Percentiles rank a stretch among this genome's conserved stretches.
phyloP scores from a whole-genome alignment of 2,888 invertebrate genomes.

The Coenonympha arcania region DNA sequence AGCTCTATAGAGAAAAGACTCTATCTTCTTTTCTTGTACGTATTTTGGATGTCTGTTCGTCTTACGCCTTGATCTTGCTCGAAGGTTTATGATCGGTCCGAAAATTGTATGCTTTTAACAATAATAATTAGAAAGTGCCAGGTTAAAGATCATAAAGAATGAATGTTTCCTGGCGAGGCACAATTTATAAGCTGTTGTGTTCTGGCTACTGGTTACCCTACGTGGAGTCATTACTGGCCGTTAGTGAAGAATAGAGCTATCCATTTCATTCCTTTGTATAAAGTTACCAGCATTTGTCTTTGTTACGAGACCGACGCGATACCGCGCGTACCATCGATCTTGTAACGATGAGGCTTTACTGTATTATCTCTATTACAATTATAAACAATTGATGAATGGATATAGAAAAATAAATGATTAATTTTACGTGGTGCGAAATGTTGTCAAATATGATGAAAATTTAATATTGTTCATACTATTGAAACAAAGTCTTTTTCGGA shows the following conservation, averaged over 20 bases:
- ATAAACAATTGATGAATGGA: background rate
- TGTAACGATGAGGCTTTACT: conserved; percentile 16
- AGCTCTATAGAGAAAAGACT: too few relatives aligned
- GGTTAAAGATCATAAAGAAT: background rate
- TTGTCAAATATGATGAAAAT: too few relatives aligned
- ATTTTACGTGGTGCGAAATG: too few relatives aligned
- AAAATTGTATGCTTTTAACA: background rate
- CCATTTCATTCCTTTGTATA: conserved; percentile 49
- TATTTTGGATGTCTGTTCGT: too few relatives aligned
- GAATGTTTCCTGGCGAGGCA: conserved; percentile 4
- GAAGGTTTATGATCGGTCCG: too few relatives aligned
- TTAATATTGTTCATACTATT: too few relatives aligned
- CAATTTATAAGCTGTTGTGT: conserved; percentile 14
- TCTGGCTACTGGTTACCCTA: conserved; percentile 34
- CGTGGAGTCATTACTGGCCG: conserved; percentile 57
- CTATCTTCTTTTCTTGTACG: too few relatives aligned
- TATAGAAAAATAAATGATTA: background rate
- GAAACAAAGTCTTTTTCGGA: too few relatives aligned
- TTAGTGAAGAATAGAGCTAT: conserved; percentile 54
- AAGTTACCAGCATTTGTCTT: conserved; percentile 61
- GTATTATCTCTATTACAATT: conserved; percentile 9
- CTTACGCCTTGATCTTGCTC: too few relatives aligned
- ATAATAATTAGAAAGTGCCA: background rate
- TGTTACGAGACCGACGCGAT: conserved; percentile 48
- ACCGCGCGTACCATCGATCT: conserved; percentile 27